A percentile compares a stretch with the other conserved stretches of the same genome.
phyloP scores from a whole-genome alignment of 2,888 invertebrate species.

The Volucella zonaria region DNA sequence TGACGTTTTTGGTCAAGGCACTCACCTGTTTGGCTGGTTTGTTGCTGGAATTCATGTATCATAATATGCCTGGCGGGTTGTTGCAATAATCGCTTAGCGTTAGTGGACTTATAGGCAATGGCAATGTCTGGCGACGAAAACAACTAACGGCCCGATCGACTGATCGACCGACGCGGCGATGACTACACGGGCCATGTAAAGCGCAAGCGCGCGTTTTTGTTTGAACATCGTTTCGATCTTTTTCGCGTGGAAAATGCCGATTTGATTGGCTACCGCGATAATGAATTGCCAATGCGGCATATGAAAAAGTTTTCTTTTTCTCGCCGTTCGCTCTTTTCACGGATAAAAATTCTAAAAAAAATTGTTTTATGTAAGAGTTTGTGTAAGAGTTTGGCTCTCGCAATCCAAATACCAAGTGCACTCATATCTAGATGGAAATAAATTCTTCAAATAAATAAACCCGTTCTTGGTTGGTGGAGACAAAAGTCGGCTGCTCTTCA shows the following conservation, averaged over 20 bases:
- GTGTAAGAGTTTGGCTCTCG: slow-evolving; percentile 1
- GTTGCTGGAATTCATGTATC: slow-evolving; percentile 71
- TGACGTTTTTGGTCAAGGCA: slow-evolving; percentile 47
- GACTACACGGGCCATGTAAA: too few relatives aligned
- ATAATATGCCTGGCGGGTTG: slow-evolving; percentile 64
- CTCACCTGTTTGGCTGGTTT: slow-evolving; percentile 72
- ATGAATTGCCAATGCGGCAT: slow-evolving; percentile 67
- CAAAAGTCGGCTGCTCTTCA: too few relatives aligned
- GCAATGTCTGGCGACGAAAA: slow-evolving; percentile 2
- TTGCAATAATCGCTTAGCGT: slow-evolving; percentile 60
- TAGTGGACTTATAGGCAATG: slow-evolving; percentile 26
- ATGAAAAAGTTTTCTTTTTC: slow-evolving; percentile 43
- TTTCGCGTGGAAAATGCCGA: slow-evolving; percentile 72
- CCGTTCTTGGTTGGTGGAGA: too few relatives aligned
- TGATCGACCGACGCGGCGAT: too few relatives aligned
- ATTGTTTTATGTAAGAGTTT: slow-evolving; percentile 37
- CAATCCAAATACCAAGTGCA: slow-evolving; percentile 23
- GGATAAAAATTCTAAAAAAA: slow-evolving; percentile 1
- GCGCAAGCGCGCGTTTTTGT: slow-evolving; percentile 36
- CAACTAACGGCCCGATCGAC: too few relatives aligned
- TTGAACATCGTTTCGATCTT: slow-evolving; percentile 53
- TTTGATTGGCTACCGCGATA: slow-evolving; percentile 73
- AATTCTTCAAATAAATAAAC: slow-evolving; percentile 67
- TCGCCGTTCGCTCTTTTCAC: background rate
- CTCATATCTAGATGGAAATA: slow-evolving; percentile 65